phyloP scores from a whole-genome alignment of 2,797 vertebrate genomes.

The Percopsis omiscomaycus region DNA sequence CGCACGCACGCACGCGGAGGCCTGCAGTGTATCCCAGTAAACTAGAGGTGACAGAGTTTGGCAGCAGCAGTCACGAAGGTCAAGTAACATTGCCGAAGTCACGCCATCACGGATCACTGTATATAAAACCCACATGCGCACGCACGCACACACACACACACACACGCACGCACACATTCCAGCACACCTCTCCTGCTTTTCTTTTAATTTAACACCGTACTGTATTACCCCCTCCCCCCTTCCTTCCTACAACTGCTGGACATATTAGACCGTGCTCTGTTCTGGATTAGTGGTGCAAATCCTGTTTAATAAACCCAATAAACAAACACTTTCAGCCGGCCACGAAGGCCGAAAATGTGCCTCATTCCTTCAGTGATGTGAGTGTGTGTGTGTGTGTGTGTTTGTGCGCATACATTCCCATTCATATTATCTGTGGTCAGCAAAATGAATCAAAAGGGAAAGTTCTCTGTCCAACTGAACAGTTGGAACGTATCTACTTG shows the following conservation, averaged over 20 bases:
- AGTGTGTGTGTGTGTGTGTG: slow-evolving; percentile 26
- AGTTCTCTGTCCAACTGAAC: slow-evolving; percentile 38
- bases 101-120: slow-evolving; percentile 68
- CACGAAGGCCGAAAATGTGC: slow-evolving; percentile 22
- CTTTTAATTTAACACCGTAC: slow-evolving; percentile 24
- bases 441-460: slow-evolving; percentile 44
- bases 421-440: slow-evolving; percentile 54
- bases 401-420: background rate
- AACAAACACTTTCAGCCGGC: slow-evolving; percentile 30
- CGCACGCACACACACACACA: slow-evolving; percentile 5
- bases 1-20: slow-evolving; percentile 52
- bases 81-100: slow-evolving; percentile 66
- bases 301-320: slow-evolving; percentile 38
- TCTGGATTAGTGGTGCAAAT: slow-evolving; percentile 38
- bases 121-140: background rate
- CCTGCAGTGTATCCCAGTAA: slow-evolving; percentile 75
- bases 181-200: slow-evolving; percentile 9
- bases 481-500: too few relatives aligned
- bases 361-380: background rate
- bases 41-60: slow-evolving; percentile 76
- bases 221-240: background rate
- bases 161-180: slow-evolving; percentile 19
- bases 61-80: slow-evolving; percentile 71
- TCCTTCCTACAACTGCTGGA: background rate
- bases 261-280: slow-evolving; percentile 27